Conservation (phyloP, 64 coral and sea anemone species). For the Montipora capricornis region DNA sequence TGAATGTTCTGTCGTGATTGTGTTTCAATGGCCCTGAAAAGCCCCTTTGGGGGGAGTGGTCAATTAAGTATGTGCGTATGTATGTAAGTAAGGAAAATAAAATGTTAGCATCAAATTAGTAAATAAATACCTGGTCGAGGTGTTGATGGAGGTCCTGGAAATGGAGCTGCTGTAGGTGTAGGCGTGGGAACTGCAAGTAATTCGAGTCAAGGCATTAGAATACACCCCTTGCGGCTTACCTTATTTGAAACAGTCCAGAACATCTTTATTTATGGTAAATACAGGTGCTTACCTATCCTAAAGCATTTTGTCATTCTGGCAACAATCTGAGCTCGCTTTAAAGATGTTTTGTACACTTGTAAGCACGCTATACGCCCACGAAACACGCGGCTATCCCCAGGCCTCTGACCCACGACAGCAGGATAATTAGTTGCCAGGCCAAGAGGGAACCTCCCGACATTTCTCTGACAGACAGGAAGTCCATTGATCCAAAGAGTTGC, state of each 20-base stretch:
- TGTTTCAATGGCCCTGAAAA: no score
- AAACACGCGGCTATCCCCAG: conserved; percentile 78
- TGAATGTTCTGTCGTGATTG: no score
- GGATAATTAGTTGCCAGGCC: conserved; percentile 82
- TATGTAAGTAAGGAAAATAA: no score
- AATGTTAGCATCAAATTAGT: no score
- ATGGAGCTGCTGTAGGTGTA: background rate
- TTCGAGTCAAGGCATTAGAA: background rate
- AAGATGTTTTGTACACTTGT: conserved; percentile 65
- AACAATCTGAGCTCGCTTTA: conserved; percentile 68
- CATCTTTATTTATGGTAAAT: conserved; percentile 9
- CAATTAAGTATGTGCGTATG: no score
- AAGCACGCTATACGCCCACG: conserved; percentile 81
- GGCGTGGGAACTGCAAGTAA: conserved; percentile 18
- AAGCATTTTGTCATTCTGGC: conserved; percentile 64
- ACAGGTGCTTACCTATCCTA: conserved; percentile 9
- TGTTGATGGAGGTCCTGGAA: background rate
- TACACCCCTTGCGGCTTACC: background rate
- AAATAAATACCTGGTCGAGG: background rate
- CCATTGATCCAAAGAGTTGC: conserved; percentile 81
- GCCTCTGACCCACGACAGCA: conserved; percentile 75
- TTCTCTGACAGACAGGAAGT: conserved; percentile 67
- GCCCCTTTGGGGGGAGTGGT: no score
- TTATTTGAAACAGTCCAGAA: no score
- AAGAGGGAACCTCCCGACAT: conserved; percentile 51